These are phyloP conservation scores for Melanocharis versteri DNA, from an alignment of 2,113 vertebrate genomes.

Conservation along the genomic window DNA sequence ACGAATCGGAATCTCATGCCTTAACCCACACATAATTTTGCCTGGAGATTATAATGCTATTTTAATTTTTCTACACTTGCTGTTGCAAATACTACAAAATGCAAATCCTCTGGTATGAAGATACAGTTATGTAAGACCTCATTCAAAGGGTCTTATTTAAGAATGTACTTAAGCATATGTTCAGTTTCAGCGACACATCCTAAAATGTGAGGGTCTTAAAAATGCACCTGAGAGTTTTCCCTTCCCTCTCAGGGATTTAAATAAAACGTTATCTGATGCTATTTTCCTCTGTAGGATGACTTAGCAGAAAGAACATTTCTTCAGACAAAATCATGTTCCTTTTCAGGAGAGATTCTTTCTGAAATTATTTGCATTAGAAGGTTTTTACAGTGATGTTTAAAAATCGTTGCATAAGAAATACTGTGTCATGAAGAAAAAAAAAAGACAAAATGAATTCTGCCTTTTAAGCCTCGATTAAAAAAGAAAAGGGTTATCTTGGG, in stretches of 20 bases:
- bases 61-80: constrained; percentile 32
- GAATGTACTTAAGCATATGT: constrained; percentile 3
- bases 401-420: constrained; percentile 1
- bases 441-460: neutral
- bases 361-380: neutral
- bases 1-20: neutral
- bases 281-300: constrained; percentile 35
- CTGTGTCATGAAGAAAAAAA: neutral
- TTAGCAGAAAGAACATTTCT: constrained; percentile 37
- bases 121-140: constrained; percentile 31
- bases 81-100: constrained; percentile 37
- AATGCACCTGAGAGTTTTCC: neutral
- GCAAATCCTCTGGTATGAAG: constrained; percentile 33
- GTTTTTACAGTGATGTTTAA: neutral
- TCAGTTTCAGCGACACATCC: neutral
- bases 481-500: neutral
- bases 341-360: constrained; percentile 8
- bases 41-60: constrained; percentile 44
- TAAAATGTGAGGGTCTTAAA: constrained; percentile 25
- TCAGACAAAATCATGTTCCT: neutral
- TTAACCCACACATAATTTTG: constrained; percentile 31
- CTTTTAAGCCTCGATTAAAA: neutral
- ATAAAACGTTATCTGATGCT: neutral
- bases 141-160: constrained; percentile 27
- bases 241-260: neutral